These are phyloP conservation scores for Antitype chi DNA, from an alignment of 2,888 invertebrate species.

Conservation along the genomic window DNA sequence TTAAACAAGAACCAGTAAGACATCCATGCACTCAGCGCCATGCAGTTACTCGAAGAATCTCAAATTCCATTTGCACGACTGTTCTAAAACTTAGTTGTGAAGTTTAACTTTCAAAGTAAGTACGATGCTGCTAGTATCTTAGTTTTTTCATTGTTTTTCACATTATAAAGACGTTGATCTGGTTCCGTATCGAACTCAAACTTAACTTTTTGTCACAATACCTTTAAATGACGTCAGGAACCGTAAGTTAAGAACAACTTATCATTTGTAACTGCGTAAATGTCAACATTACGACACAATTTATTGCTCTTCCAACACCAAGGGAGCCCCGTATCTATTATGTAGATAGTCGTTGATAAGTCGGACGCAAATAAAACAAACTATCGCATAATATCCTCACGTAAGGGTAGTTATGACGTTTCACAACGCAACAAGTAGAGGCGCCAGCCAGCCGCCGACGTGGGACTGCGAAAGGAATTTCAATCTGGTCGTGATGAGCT, in stretches of 20 bases:
- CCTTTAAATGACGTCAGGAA: conserved; percentile 7
- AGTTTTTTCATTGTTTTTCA: conserved; percentile 7
- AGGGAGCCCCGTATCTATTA: conserved; percentile 35
- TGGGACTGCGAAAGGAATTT: conserved; percentile 85
- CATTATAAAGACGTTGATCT: conserved; percentile 6
- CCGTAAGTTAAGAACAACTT: conserved; percentile 15
- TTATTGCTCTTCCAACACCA: conserved; percentile 40
- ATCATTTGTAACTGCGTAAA: conserved; percentile 27
- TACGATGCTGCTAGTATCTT: conserved; percentile 15
- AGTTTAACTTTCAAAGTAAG: conserved; percentile 38
- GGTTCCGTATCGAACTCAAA: not conserved
- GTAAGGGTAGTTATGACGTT: conserved; percentile 87
- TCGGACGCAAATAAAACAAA: conserved; percentile 74
- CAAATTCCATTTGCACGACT: conserved; percentile 50
- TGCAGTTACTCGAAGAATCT: conserved; percentile 34
- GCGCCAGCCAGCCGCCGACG: conserved; percentile 83
- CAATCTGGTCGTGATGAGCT: conserved; percentile 88
- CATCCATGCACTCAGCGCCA: conserved; percentile 13
- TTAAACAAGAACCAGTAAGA: conserved; percentile 32
- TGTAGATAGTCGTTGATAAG: conserved; percentile 67
- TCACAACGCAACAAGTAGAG: conserved; percentile 85
- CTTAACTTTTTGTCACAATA: not conserved
- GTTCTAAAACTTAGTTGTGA: conserved; percentile 47
- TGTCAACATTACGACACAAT: conserved; percentile 31
- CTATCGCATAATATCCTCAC: conserved; percentile 81